These are phyloP conservation scores for Apotomis turbidana DNA, from an alignment of 2,888 invertebrate species.

Conservation along the genomic window DNA sequence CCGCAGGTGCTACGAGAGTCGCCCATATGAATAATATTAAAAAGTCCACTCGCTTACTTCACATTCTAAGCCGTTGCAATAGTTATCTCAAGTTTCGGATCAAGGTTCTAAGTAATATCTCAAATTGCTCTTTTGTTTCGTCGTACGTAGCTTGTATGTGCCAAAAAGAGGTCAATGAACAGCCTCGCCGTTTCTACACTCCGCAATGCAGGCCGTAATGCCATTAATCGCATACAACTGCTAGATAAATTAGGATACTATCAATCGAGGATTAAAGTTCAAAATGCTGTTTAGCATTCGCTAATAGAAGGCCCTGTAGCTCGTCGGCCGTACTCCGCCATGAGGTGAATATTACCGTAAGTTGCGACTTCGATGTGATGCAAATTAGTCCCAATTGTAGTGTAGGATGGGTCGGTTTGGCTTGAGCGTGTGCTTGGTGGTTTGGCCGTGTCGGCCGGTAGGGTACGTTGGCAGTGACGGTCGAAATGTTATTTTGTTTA, in stretches of 20 bases:
- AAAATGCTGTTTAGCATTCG: slow-evolving; percentile 54
- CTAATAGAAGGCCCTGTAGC: slow-evolving; percentile 66
- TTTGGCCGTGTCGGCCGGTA: slow-evolving; percentile 56
- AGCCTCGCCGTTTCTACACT: slow-evolving; percentile 82
- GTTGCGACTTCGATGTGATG: slow-evolving; percentile 52
- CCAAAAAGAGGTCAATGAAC: slow-evolving; percentile 83
- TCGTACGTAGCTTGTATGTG: slow-evolving; percentile 61
- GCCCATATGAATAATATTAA: slow-evolving; percentile 9
- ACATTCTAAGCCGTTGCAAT: background rate
- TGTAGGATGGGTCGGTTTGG: slow-evolving; percentile 57
- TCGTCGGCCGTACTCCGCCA: slow-evolving; percentile 59
- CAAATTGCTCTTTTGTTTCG: slow-evolving; percentile 79
- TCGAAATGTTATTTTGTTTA: slow-evolving; percentile 83
- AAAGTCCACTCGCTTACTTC: background rate
- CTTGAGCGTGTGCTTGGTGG: slow-evolving; percentile 48
- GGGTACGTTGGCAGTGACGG: slow-evolving; percentile 71
- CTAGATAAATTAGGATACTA: slow-evolving; percentile 58
- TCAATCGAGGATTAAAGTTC: slow-evolving; percentile 59
- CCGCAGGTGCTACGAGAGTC: slow-evolving; percentile 14
- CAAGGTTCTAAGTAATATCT: slow-evolving; percentile 76
- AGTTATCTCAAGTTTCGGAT: slow-evolving; percentile 57
- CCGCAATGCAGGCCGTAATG: slow-evolving; percentile 59
- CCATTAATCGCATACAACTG: slow-evolving; percentile 53
- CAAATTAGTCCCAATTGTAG: slow-evolving; percentile 63
- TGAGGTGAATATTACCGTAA: slow-evolving; percentile 59